Base-by-base conservation (phyloP, 2,888 invertebrate genomes). In the Pharmacophagus antenor region DNA sequence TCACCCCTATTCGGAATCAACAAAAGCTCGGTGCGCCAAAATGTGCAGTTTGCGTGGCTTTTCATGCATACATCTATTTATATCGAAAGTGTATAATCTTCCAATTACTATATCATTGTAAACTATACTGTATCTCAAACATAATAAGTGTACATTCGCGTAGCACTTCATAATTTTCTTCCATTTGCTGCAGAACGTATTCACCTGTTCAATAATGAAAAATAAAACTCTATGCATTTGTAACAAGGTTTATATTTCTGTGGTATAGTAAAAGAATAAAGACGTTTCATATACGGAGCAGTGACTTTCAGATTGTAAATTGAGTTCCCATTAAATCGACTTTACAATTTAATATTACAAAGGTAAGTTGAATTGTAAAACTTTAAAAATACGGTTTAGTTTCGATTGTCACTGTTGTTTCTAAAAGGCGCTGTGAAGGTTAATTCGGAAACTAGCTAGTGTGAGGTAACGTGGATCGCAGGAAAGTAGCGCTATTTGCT, bases 401-500 rank as follows among this genome's bases (percentile, higher is more conserved):
- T 74, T 73, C 0, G 17, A 12, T 23, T 70, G 64, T 15, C 20
- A n/a, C 17, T 6, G 4, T 47, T 27, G 21, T 31, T 57, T 59
- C 57, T 55, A 62, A 76, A 69, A 63, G 66, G 65, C 68, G 57
- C 56, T 64, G 65, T 64, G 63, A 63, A 67, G 67, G 64, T 69
- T 71, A 66, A 68, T 70, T 74, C 69, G 67, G 68, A 69, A 71
- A 70, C 70, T 76, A 75, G 76, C 73, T 83, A 83, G 87, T 88
- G 87, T 86, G 85, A 86, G 85, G 84, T 84, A 82, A 81, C 76
- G 80, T 84, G 83, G 81, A 81, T 85, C 78, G 84, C 84, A 83
- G 82, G 82, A 86, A 88, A 87, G 88, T 86, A 82, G 85, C 81
- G 81, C 86, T 88, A 89, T 88, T 89, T 88, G 89, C 88, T 89